Conservation (phyloP, 2,888 invertebrate species). For the Heliothis peltigera region DNA sequence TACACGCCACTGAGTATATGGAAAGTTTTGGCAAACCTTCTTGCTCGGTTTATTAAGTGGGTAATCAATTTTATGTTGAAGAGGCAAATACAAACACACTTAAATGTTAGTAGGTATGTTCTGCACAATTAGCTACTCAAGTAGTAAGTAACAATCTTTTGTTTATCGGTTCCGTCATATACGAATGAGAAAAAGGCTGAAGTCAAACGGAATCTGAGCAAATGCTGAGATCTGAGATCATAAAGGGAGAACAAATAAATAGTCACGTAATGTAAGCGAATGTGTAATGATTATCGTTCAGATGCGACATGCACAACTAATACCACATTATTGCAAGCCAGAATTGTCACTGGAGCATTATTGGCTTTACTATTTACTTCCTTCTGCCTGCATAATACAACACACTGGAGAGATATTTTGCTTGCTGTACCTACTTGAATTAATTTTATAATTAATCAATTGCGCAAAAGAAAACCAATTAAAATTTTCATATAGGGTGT, state of each 20-base stretch:
- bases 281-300: conserved; percentile 54
- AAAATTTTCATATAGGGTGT: conserved; percentile 38
- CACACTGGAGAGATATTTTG: background rate
- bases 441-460: conserved; percentile 29
- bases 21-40: conserved; percentile 43
- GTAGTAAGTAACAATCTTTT: background rate
- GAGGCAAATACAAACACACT: conserved; percentile 3
- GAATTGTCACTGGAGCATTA: conserved; percentile 8
- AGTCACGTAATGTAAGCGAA: conserved; percentile 56
- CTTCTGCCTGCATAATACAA: background rate
- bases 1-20: conserved; percentile 19
- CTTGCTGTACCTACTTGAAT: background rate
- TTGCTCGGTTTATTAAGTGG: conserved; percentile 30
- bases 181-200: conserved; percentile 26
- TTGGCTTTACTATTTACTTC: background rate
- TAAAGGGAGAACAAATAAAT: conserved; percentile 35
- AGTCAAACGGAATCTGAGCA: conserved; percentile 30
- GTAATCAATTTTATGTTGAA: conserved; percentile 32
- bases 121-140: conserved; percentile 25
- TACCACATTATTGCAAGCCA: conserved; percentile 18
- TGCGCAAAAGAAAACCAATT: conserved; percentile 46
- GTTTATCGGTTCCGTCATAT: background rate
- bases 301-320: conserved; percentile 49
- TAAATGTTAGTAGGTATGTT: conserved; percentile 21
- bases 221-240: conserved; percentile 50